Percentiles rank a stretch among this genome's conserved stretches.
phyloP scores from a whole-genome alignment of 2,888 invertebrate species.

The Netelia inedita region DNA sequence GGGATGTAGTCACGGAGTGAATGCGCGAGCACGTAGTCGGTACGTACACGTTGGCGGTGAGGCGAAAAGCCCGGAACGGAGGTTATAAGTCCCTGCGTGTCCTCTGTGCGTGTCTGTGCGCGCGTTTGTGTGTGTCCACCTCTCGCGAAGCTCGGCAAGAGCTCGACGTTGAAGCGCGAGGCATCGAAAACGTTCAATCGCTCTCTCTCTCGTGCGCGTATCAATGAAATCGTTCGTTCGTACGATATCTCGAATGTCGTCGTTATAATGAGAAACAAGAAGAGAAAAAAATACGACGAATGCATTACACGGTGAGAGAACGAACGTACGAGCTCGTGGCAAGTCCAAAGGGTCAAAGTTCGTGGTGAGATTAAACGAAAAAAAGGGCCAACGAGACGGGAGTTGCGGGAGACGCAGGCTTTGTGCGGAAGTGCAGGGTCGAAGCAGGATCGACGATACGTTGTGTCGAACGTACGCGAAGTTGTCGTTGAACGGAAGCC shows the following conservation, averaged over 20 bases:
- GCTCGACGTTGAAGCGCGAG: too few species aligned
- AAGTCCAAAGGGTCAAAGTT: not conserved
- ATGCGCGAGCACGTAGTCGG: constrained; percentile 58
- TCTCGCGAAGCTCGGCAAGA: not conserved
- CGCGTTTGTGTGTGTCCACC: not conserved
- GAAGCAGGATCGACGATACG: not conserved
- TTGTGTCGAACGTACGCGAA: not conserved
- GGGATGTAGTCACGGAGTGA: constrained; percentile 45
- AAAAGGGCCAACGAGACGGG: constrained; percentile 5
- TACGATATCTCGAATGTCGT: too few species aligned
- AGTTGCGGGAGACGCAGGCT: not conserved
- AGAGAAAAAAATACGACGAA: constrained; percentile 6
- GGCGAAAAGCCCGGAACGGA: constrained; percentile 62
- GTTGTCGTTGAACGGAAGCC: not conserved
- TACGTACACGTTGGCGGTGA: constrained; percentile 30
- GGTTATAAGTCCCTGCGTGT: not conserved
- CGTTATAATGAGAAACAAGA: not conserved
- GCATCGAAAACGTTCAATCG: too few species aligned
- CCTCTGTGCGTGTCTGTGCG: not conserved
- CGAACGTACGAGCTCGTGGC: not conserved
- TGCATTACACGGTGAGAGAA: not conserved
- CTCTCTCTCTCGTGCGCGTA: not conserved
- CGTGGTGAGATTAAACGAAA: not conserved
- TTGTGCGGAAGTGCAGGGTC: not conserved
- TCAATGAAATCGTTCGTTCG: not conserved